These are phyloP conservation scores for Formica exsecta DNA, from an alignment of 1,140 invertebrate species.

Conservation along the genomic window DNA sequence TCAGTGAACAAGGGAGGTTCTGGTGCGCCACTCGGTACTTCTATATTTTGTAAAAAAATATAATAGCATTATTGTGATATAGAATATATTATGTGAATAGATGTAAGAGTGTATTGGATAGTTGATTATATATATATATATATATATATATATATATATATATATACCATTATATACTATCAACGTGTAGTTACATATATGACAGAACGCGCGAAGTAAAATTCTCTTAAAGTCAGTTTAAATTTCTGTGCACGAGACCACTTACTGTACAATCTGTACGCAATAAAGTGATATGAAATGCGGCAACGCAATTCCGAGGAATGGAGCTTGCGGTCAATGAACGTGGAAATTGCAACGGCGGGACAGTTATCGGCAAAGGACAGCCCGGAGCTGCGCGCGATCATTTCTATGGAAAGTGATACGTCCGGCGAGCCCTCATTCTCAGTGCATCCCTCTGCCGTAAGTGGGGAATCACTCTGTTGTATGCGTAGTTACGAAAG, in stretches of 20 bases:
- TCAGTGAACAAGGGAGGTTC: slow-evolving; percentile 95
- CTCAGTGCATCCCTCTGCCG: slow-evolving; percentile 20
- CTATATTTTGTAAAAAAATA: slow-evolving; percentile 83
- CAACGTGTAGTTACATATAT: no score
- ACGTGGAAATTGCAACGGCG: slow-evolving; percentile 50
- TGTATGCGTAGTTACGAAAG: slow-evolving; percentile 33
- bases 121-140: not conserved
- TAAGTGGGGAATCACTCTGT: slow-evolving; percentile 29
- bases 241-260: not conserved
- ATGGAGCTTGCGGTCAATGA: slow-evolving; percentile 38
- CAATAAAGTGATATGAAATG: slow-evolving; percentile 34
- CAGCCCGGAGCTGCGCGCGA: slow-evolving; percentile 36
- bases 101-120: slow-evolving; percentile 1
- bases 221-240: slow-evolving; percentile 3
- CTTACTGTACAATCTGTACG: slow-evolving; percentile 17
- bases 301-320: slow-evolving; percentile 17
- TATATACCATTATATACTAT: no score
- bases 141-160: no score
- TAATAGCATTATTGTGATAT: not conserved
- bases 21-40: slow-evolving; percentile 89
- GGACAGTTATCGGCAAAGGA: slow-evolving; percentile 55
- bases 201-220: not conserved
- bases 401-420: slow-evolving; percentile 58
- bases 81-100: not conserved
- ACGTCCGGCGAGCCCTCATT: slow-evolving; percentile 34